Conservation (phyloP, 2,113 vertebrate species). For the Pachypanchax playfairii region DNA sequence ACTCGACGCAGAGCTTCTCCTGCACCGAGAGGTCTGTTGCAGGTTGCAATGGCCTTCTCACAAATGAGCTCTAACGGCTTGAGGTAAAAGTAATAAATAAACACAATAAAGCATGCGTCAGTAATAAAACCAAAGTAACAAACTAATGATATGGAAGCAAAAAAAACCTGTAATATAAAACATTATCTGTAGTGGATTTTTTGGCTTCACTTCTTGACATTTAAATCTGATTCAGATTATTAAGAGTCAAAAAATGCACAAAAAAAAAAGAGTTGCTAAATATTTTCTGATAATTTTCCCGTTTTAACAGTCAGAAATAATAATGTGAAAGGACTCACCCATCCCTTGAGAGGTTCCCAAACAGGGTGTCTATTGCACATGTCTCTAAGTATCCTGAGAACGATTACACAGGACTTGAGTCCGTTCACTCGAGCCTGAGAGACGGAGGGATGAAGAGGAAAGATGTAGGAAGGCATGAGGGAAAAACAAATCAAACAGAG, state of each 20-base stretch:
- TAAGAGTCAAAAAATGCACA: too few species aligned
- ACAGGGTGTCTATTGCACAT: slow-evolving; percentile 97
- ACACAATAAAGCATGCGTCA: slow-evolving; percentile 17
- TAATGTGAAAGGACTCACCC: slow-evolving; percentile 85
- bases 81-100: too few species aligned
- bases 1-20: slow-evolving; percentile 97
- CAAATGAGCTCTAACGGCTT: slow-evolving; percentile 99
- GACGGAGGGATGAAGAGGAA: slow-evolving; percentile 71
- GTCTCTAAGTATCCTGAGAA: slow-evolving; percentile 97
- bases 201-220: too few species aligned
- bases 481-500: slow-evolving; percentile 25
- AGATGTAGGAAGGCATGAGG: slow-evolving; percentile 16
- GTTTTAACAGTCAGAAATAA: background rate
- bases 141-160: too few species aligned
- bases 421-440: slow-evolving; percentile 98
- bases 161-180: too few species aligned
- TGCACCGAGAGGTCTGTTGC: slow-evolving; percentile 96
- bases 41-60: slow-evolving; percentile 99
- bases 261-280: background rate
- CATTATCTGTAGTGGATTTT: too few species aligned
- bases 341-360: slow-evolving; percentile 98
- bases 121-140: too few species aligned
- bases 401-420: slow-evolving; percentile 98
- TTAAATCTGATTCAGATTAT: too few species aligned
- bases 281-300: background rate